These are phyloP conservation scores for Pherbina coryleti DNA, from an alignment of 2,888 invertebrate species.

Conservation along the genomic window DNA sequence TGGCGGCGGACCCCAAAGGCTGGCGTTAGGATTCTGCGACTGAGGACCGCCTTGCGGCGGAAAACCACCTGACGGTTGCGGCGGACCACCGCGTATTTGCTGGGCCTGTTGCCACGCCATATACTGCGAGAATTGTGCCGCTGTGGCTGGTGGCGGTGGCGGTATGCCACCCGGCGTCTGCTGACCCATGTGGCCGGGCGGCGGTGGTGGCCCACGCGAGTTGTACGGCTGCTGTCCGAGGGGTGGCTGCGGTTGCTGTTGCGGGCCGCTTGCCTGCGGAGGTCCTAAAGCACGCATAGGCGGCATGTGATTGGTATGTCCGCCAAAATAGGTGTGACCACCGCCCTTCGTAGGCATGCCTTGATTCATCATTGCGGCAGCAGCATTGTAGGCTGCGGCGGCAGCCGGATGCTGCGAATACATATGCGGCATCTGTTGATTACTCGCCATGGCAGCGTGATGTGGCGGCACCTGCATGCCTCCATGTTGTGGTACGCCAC, in stretches of 20 bases:
- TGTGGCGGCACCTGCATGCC: constrained; percentile 56
- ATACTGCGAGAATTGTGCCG: constrained; percentile 56
- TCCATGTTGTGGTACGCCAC: constrained; percentile 27
- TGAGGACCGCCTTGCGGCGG: constrained; percentile 53
- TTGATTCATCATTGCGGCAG: constrained; percentile 63
- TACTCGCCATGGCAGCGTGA: constrained; percentile 59
- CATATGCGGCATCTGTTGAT: constrained; percentile 60
- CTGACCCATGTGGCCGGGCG: constrained; percentile 58
- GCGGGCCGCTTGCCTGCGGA: constrained; percentile 51
- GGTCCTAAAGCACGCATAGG: constrained; percentile 56
- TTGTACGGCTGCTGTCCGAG: constrained; percentile 50
- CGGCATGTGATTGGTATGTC: constrained; percentile 58
- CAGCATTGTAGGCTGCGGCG: constrained; percentile 52
- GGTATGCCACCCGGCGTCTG: constrained; percentile 41
- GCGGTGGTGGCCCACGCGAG: constrained; percentile 55
- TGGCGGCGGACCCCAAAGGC: constrained; percentile 68
- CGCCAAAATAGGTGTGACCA: constrained; percentile 52
- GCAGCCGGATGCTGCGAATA: constrained; percentile 57
- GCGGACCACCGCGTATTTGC: constrained; percentile 55
- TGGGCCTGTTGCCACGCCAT: constrained; percentile 66
- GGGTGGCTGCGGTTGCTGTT: constrained; percentile 54
- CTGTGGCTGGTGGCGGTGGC: constrained; percentile 51
- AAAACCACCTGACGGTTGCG: constrained; percentile 49
- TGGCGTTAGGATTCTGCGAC: constrained; percentile 67
- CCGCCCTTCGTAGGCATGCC: constrained; percentile 43